Conservation (phyloP, 1,140 invertebrate species). For the Cephus cinctus region DNA sequence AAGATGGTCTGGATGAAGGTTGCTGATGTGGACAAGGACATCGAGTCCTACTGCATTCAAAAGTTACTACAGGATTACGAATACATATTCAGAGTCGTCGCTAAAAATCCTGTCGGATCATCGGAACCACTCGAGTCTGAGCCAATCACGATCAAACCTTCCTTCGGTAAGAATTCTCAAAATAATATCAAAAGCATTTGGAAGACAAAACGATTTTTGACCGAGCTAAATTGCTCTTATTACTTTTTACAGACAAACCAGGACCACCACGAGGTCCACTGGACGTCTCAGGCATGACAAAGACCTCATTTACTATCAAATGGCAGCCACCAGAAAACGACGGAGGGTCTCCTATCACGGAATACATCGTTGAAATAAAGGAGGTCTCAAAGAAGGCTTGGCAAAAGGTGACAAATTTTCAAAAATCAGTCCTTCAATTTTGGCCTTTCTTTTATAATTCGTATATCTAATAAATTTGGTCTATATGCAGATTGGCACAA, state of each 20-base stretch:
- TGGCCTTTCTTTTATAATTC: slow-evolving; percentile 5
- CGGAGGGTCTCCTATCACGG: slow-evolving; percentile 80
- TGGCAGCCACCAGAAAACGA: slow-evolving; percentile 82
- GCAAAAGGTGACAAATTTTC: slow-evolving; percentile 56
- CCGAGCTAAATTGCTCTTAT: too few species aligned
- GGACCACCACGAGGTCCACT: slow-evolving; percentile 77
- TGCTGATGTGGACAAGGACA: slow-evolving; percentile 72
- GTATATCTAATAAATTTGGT: slow-evolving; percentile 10
- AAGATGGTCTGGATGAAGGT: slow-evolving; percentile 74
- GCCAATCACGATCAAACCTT: slow-evolving; percentile 63
- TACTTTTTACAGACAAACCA: slow-evolving; percentile 67
- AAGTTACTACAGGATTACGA: slow-evolving; percentile 74
- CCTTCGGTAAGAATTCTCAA: slow-evolving; percentile 63
- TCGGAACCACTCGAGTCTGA: slow-evolving; percentile 76
- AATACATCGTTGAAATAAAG: slow-evolving; percentile 83
- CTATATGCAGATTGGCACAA: slow-evolving; percentile 60
- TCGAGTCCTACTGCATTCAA: slow-evolving; percentile 71
- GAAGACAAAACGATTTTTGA: slow-evolving; percentile 11
- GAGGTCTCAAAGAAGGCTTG: slow-evolving; percentile 75
- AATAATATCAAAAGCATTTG: slow-evolving; percentile 1
- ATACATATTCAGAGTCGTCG: slow-evolving; percentile 83
- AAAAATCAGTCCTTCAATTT: slow-evolving; percentile 5
- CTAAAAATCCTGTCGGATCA: slow-evolving; percentile 76
- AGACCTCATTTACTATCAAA: slow-evolving; percentile 78
- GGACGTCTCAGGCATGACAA: slow-evolving; percentile 76